Evolutionary conservation across 1,140 invertebrate genomes (phyloP).

Genomic region (Drosophila triauraria): DNA sequence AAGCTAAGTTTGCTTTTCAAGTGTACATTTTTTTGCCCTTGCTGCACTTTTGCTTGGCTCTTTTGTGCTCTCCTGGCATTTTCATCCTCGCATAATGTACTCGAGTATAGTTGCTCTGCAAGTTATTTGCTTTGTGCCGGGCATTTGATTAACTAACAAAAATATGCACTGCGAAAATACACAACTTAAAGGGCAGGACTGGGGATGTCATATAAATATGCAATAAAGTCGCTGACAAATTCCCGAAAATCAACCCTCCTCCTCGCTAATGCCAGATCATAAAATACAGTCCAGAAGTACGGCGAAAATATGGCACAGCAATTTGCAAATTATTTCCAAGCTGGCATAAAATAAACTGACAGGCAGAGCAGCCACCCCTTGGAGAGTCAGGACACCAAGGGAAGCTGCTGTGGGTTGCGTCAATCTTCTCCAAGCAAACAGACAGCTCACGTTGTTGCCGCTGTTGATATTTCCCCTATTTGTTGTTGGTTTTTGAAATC

Average conservation of each 20-base stretch:
- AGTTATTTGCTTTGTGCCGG: constrained; percentile 58
- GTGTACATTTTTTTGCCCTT: neutral
- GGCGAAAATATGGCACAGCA: constrained; percentile 71
- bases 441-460: constrained; percentile 60
- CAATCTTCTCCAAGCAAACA: constrained; percentile 47
- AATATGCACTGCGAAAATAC: constrained; percentile 41
- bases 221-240: constrained; percentile 45
- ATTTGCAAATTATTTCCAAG: constrained; percentile 83
- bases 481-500: constrained; percentile 80
- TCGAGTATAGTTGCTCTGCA: constrained; percentile 44
- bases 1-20: neutral
- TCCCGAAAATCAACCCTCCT: constrained; percentile 58
- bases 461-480: constrained; percentile 61
- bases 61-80: constrained; percentile 29
- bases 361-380: constrained; percentile 20
- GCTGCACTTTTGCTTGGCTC: neutral
- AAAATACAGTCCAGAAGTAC: constrained; percentile 57
- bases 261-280: constrained; percentile 70
- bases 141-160: constrained; percentile 77
- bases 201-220: constrained; percentile 60
- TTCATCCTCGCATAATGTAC: constrained; percentile 43
- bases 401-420: constrained; percentile 27
- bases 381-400: constrained; percentile 15
- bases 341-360: constrained; percentile 81
- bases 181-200: constrained; percentile 11